Conservation (phyloP, 2,797 vertebrate genomes). For the Pseudochirops corinnae region DNA sequence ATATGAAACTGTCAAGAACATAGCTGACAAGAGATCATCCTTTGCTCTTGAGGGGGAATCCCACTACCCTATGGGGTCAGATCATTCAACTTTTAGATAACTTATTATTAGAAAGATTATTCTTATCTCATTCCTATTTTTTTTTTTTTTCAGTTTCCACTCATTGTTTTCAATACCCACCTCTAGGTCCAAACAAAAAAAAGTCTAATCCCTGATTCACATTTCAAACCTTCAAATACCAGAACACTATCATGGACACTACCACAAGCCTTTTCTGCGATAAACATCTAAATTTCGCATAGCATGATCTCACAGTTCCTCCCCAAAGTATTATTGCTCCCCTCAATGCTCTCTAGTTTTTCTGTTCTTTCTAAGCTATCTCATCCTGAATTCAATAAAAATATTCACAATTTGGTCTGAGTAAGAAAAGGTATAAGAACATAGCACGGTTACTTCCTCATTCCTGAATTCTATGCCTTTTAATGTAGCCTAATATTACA, state of each 20-base stretch:
- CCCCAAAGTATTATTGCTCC: background rate
- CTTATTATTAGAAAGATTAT: background rate
- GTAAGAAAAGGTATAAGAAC: background rate
- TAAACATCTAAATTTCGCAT: background rate
- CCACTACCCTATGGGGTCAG: background rate
- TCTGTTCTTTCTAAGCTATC: background rate
- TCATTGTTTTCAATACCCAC: background rate
- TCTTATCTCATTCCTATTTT: background rate
- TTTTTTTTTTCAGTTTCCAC: background rate
- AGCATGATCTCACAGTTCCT: background rate
- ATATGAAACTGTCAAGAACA: background rate
- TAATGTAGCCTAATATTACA: background rate
- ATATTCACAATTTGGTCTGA: background rate
- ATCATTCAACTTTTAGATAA: background rate
- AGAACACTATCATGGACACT: background rate
- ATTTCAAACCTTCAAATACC: background rate
- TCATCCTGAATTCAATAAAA: background rate
- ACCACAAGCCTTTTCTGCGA: background rate
- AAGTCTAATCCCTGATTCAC: background rate
- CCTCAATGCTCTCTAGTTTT: background rate
- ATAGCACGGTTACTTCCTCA: background rate
- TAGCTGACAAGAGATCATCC: background rate
- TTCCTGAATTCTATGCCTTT: background rate
- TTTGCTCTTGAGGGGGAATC: too few species aligned
- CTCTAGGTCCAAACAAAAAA: background rate